Percentiles rank a stretch among this genome's conserved stretches.
Conservation (phyloP, 2,797 vertebrate genomes). For the Gallinago solitaria region DNA sequence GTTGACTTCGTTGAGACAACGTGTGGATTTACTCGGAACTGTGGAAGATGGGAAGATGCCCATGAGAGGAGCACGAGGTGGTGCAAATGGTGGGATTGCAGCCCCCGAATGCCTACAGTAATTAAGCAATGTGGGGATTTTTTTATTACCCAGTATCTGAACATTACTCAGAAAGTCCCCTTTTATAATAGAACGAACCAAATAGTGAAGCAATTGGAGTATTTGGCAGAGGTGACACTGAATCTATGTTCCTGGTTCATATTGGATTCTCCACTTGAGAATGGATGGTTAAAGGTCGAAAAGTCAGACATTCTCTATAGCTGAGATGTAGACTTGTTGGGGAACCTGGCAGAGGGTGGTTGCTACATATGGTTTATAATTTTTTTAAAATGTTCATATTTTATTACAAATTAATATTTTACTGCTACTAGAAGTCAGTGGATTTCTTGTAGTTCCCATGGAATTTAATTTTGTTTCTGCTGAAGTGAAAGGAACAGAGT, state of each 20-base stretch:
- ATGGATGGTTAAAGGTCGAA: not conserved
- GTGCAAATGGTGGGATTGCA: not conserved
- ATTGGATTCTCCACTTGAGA: not conserved
- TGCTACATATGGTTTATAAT: not conserved
- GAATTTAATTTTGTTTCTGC: not conserved
- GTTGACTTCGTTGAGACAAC: not conserved
- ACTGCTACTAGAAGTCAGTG: not conserved
- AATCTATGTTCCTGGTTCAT: not conserved
- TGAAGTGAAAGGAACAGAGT: not conserved
- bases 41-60: not conserved
- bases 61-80: not conserved
- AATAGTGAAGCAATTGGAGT: not conserved
- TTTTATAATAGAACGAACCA: not conserved
- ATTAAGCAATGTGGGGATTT: not conserved
- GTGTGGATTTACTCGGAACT: not conserved
- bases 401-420: not conserved
- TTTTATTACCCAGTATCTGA: not conserved
- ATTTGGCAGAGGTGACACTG: not conserved
- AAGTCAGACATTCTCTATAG: not conserved
- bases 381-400: fast-evolving
- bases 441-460: not conserved
- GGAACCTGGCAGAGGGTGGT: not conserved
- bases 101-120: not conserved
- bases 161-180: not conserved
- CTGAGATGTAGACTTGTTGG: not conserved